A percentile compares a stretch with the other conserved stretches of the same genome.
phyloP scores from a whole-genome alignment of 2,888 invertebrate species.

The Anaspis maculata region DNA sequence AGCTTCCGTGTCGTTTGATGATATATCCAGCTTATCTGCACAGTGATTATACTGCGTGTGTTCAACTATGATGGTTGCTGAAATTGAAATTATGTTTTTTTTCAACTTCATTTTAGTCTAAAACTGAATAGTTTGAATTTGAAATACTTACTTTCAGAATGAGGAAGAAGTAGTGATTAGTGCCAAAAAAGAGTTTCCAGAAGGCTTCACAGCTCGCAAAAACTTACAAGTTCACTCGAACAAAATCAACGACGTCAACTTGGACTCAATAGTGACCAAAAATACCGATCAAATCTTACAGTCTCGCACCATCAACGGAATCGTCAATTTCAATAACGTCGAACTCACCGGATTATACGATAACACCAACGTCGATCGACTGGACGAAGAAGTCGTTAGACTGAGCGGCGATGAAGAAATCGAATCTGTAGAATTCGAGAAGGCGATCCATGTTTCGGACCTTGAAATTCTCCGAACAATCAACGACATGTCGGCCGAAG shows the following conservation, averaged over 20 bases:
- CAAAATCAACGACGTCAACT: constrained; percentile 40
- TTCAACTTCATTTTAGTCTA: no score
- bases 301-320: constrained; percentile 36
- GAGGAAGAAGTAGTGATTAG: constrained; percentile 36
- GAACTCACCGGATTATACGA: constrained; percentile 39
- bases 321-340: constrained; percentile 43
- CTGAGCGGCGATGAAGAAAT: constrained; percentile 38
- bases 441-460: constrained; percentile 27
- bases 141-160: no score
- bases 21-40: no score
- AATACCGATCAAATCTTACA: constrained; percentile 44
- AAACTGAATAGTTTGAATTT: no score
- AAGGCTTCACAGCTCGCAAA: constrained; percentile 36
- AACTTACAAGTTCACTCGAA: constrained; percentile 40
- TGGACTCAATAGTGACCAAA: constrained; percentile 44
- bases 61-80: no score
- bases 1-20: no score
- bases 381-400: constrained; percentile 40
- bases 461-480: constrained; percentile 35
- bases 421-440: constrained; percentile 35
- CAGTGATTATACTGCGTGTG: no score
- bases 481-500: constrained; percentile 34
- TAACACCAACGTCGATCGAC: constrained; percentile 39
- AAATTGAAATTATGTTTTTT: no score
- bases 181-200: constrained; percentile 43